These are phyloP conservation scores for Pocillopora verrucosa DNA, from an alignment of 64 coral and sea anemone species.

Conservation along the genomic window DNA sequence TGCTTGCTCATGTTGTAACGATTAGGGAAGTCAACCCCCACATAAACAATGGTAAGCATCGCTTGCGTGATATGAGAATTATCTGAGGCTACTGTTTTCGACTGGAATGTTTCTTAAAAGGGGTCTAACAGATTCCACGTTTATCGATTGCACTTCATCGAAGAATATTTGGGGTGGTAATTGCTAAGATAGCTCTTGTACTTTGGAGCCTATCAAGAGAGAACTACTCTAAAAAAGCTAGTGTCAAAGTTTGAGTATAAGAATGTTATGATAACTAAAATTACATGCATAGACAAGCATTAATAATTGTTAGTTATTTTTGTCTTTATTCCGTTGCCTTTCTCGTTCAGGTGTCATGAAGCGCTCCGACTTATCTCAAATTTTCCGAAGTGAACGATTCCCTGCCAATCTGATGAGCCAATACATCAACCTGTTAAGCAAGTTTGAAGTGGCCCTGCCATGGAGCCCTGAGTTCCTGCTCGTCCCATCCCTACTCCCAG, in stretches of 20 bases:
- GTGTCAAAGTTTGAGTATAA: no score
- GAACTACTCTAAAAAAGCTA: no score
- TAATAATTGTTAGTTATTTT: no score
- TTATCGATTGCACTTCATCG: no score
- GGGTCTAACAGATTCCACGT: no score
- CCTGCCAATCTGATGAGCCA: slow-evolving; percentile 90
- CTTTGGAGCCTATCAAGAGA: no score
- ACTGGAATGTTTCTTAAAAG: neutral
- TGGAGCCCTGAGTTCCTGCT: slow-evolving; percentile 90
- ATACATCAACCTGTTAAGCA: slow-evolving; percentile 94
- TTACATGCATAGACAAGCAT: no score
- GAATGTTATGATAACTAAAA: no score
- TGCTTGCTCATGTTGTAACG: slow-evolving; percentile 96
- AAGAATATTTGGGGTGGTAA: no score
- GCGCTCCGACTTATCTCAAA: slow-evolving; percentile 91
- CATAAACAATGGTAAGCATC: slow-evolving; percentile 83
- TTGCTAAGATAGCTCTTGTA: no score
- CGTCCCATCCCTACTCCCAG: slow-evolving; percentile 91
- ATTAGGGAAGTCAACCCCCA: slow-evolving; percentile 96
- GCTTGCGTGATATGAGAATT: neutral
- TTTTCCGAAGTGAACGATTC: slow-evolving; percentile 93
- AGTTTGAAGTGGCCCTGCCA: slow-evolving; percentile 93
- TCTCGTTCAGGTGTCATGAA: slow-evolving; percentile 83
- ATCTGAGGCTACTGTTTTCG: neutral
- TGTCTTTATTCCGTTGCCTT: no score